Conservation (phyloP, 2,113 vertebrate species). For the Tachysurus fulvidraco region DNA sequence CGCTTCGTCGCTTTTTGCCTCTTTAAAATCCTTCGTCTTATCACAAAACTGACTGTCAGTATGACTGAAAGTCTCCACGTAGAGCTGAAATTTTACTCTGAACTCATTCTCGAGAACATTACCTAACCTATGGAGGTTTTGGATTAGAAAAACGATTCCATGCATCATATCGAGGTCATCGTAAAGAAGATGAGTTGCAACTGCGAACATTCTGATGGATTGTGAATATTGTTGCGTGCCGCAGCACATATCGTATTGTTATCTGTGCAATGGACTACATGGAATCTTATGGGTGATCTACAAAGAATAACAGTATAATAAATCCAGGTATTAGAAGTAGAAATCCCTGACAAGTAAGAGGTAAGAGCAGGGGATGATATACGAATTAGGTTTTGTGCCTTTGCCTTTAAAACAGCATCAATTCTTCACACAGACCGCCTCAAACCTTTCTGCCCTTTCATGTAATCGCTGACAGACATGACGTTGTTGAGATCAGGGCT, state of each 20-base stretch:
- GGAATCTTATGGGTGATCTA: background rate
- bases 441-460: no score
- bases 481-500: no score
- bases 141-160: background rate
- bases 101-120: background rate
- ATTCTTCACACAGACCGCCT: no score
- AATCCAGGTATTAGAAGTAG: background rate
- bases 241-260: no score
- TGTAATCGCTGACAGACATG: no score
- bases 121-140: background rate
- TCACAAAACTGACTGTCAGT: no score
- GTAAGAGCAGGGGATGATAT: no score
- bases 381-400: no score
- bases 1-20: background rate
- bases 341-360: no score
- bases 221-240: background rate
- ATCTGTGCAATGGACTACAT: no score
- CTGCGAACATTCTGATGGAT: background rate
- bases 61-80: background rate
- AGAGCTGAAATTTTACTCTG: background rate
- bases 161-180: background rate
- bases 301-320: background rate
- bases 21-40: constrained; percentile 24
- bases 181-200: background rate
- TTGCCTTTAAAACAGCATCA: no score